These are phyloP conservation scores for Aphis craccivora DNA, from an alignment of 1,140 invertebrate species.

Conservation along the genomic window DNA sequence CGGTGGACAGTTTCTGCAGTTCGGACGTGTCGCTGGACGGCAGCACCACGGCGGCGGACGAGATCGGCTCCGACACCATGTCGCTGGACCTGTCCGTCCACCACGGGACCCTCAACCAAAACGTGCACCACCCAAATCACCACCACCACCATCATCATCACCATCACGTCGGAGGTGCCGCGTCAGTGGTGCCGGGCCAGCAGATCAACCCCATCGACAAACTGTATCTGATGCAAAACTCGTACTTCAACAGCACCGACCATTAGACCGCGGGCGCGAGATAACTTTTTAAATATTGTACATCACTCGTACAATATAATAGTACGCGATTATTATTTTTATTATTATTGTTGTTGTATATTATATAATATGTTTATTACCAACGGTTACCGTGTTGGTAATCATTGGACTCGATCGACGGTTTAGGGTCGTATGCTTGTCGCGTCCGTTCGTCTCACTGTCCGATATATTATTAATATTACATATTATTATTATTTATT, in stretches of 20 bases:
- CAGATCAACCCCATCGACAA: constrained; percentile 94
- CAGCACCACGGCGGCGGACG: constrained; percentile 80
- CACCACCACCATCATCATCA: constrained; percentile 40
- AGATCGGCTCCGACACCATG: constrained; percentile 75
- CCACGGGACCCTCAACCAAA: neutral
- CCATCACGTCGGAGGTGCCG: constrained; percentile 64
- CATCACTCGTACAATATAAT: too few relatives aligned
- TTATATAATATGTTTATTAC: too few relatives aligned
- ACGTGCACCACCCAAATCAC: neutral
- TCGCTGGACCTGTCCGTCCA: constrained; percentile 71
- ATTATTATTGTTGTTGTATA: too few relatives aligned
- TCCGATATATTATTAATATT: too few relatives aligned
- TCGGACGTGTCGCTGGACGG: constrained; percentile 87
- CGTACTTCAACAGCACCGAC: constrained; percentile 76
- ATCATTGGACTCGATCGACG: too few relatives aligned
- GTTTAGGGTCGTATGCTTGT: too few relatives aligned
- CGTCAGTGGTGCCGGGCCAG: constrained; percentile 64
- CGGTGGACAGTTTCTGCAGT: constrained; percentile 88
- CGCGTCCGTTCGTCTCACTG: too few relatives aligned
- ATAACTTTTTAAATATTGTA: too few relatives aligned
- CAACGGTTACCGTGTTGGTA: too few relatives aligned
- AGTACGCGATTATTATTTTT: too few relatives aligned
- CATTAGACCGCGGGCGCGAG: neutral
- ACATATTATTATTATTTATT: too few relatives aligned
- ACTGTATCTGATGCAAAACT: constrained; percentile 96